phyloP scores from a whole-genome alignment of 2,797 vertebrate species.

The Gymnothorax reevesii region DNA sequence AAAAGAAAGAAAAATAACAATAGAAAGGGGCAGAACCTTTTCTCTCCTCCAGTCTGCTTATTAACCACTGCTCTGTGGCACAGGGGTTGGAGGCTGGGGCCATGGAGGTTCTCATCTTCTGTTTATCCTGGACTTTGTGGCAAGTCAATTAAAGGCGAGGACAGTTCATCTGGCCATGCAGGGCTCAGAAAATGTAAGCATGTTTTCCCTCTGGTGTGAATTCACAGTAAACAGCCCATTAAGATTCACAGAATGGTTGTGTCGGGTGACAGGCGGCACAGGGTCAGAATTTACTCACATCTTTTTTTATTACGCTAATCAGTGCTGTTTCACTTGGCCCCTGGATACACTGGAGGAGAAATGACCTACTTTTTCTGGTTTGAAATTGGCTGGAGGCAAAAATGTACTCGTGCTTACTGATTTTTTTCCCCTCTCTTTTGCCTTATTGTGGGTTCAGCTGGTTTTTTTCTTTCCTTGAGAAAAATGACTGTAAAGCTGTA shows the following conservation, averaged over 20 bases:
- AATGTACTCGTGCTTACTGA: conserved; percentile 5
- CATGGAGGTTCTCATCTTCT: conserved; percentile 20
- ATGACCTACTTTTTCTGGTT: conserved; percentile 35
- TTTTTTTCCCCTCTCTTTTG: neutral
- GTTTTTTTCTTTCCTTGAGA: neutral
- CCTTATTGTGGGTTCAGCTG: neutral
- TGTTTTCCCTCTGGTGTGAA: conserved; percentile 58
- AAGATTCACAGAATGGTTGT: conserved; percentile 69
- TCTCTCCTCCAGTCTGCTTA: neutral
- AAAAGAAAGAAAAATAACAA: neutral
- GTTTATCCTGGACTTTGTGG: conserved; percentile 40
- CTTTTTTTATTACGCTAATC: conserved; percentile 75
- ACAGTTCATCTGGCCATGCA: conserved; percentile 60
- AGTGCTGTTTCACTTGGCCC: conserved; percentile 57
- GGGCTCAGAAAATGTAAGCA: conserved; percentile 63
- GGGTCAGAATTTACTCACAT: conserved; percentile 66
- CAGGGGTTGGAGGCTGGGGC: neutral
- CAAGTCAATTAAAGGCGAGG: conserved; percentile 62
- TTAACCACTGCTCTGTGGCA: neutral
- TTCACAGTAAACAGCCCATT: conserved; percentile 70
- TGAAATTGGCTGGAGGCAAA: conserved; percentile 10
- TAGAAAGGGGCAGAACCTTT: neutral
- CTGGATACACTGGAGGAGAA: conserved; percentile 49
- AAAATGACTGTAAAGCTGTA: neutral
- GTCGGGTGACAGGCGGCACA: conserved; percentile 60